Base-by-base conservation (phyloP, 2,888 invertebrate species). In the Coenonympha arcania region DNA sequence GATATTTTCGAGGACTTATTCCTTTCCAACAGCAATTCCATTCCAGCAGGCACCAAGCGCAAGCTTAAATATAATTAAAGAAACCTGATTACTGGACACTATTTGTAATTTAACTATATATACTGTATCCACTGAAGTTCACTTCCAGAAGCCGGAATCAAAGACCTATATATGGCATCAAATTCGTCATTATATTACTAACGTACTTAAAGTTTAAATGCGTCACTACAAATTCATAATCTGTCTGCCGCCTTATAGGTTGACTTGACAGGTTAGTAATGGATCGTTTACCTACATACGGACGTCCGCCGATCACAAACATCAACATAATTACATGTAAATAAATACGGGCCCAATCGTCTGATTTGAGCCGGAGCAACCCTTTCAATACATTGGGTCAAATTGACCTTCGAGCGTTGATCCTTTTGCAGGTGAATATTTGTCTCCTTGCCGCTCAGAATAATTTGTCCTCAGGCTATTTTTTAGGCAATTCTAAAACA, bases 251-350 rank as follows among this genome's bases (percentile, higher is more conserved):
- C 59, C 52, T 57, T 61, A 57, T 49, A 48, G 44, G 55, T 62
- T 54, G 61, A 59, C 62, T 62, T 74, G 79, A 76, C 80, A 77
- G 78, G 66, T 54, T 60, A 61, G 75, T 81, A 81, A 81, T 81
- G 76, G 76, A 82, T 80, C 78, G 81, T 79, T 75, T 77, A 77
- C 75, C 71, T 72, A 70, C 65, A 63, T 69, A 68, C 73, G 76
- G 74, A 76, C 73, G 71, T 74, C 71, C 69, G 72, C 60, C 79
- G 74, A 79, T 81, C 80, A 80, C 76, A 72, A 75, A 71, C 76
- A 71, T 65, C 71, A 73, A 73, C 75, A 78, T 83, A 79, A 83
- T 84, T 82, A 83, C 76, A 80, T 81, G 79, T 77, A 80, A 82
- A 80, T 80, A 80, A 79, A 81, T 80, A 78, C 78, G 69, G 71